Conservation (phyloP, 2,888 invertebrate genomes). For the Polyploca ridens region DNA sequence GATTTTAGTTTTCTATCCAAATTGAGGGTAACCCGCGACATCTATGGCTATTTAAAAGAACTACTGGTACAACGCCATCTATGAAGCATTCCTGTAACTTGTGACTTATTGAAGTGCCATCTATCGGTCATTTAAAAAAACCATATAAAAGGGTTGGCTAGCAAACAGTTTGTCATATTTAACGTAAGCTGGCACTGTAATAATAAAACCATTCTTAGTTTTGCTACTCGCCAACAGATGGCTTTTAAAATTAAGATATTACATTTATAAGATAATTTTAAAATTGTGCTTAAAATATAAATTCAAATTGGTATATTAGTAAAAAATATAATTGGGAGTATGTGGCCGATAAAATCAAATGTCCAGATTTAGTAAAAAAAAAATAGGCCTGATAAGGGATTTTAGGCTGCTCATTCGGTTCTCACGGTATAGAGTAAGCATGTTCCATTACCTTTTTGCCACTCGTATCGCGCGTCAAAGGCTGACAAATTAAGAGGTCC, state of each 20-base stretch:
- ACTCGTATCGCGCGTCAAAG: constrained; percentile 1
- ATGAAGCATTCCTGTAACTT: neutral
- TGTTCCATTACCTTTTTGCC: neutral
- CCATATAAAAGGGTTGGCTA: neutral
- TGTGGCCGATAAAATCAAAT: no score
- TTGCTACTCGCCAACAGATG: constrained; percentile 3
- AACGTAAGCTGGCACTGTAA: constrained; percentile 43
- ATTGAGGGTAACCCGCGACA: constrained; percentile 10
- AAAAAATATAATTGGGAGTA: no score
- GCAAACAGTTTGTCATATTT: constrained; percentile 27
- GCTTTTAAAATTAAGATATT: neutral
- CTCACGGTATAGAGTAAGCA: neutral
- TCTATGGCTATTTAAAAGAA: constrained; percentile 7
- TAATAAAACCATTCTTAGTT: neutral
- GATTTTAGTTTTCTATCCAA: neutral
- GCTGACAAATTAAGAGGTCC: constrained; percentile 23
- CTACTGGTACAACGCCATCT: neutral
- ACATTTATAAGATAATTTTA: no score
- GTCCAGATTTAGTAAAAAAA: no score
- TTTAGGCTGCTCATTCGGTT: neutral
- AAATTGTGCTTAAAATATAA: no score
- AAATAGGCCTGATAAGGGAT: no score
- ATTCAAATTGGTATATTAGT: no score
- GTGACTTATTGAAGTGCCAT: constrained; percentile 26
- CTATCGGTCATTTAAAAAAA: constrained; percentile 33